Percentiles rank a stretch among this genome's conserved stretches.
phyloP scores from a whole-genome alignment of 2,888 invertebrate genomes.

The Morpho helenor region DNA sequence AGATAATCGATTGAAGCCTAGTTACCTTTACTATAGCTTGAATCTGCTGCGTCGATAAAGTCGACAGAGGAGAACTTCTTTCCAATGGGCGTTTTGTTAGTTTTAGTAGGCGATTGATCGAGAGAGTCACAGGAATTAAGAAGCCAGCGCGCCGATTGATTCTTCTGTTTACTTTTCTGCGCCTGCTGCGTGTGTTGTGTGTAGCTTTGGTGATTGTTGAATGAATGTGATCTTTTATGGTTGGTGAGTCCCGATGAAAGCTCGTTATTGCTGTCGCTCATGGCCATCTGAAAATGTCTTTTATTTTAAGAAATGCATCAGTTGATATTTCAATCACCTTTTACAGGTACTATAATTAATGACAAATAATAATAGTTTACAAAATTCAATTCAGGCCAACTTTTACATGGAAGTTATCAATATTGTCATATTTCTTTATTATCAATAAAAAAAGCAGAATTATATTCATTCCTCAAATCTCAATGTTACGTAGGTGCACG shows the following conservation, averaged over 20 bases:
- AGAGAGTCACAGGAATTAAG: constrained; percentile 74
- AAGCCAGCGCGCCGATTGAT: constrained; percentile 76
- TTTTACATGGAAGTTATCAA: too few species aligned
- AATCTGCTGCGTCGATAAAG: constrained; percentile 75
- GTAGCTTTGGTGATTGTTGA: constrained; percentile 85
- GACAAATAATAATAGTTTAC: too few species aligned
- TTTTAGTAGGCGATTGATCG: constrained; percentile 64
- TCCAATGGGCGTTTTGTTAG: constrained; percentile 74
- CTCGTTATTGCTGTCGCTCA: constrained; percentile 78
- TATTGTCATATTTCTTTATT: too few species aligned
- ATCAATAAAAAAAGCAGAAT: too few species aligned
- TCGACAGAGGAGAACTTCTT: constrained; percentile 79
- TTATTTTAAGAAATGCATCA: background rate
- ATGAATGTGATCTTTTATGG: constrained; percentile 84
- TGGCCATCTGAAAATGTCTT: constrained; percentile 79
- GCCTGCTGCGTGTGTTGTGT: constrained; percentile 81
- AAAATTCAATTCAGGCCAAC: too few species aligned
- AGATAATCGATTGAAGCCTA: background rate
- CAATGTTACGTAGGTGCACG: too few species aligned
- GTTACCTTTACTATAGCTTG: constrained; percentile 78
- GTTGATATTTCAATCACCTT: too few species aligned
- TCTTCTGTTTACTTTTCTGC: constrained; percentile 81
- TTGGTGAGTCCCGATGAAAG: constrained; percentile 75
- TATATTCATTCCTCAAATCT: too few species aligned
- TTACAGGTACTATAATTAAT: too few species aligned